Base-by-base conservation (phyloP, 1,140 invertebrate species). In the Aphidius ervi region DNA sequence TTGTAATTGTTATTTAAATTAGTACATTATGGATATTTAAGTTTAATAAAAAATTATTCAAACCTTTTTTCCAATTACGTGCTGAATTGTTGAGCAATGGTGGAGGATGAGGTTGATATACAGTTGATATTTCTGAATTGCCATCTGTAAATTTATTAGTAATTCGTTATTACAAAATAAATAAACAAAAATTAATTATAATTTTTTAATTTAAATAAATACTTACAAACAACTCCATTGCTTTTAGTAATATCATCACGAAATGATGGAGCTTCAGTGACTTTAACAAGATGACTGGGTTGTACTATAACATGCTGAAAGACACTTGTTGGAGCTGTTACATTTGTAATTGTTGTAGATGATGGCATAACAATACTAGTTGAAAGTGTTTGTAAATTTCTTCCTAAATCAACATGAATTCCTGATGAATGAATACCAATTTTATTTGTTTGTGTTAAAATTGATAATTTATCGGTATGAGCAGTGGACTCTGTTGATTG, bases 221-320 rank as follows among this genome's bases (percentile, higher is more conserved):
- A 81, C 80, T 78, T 75, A 77, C 72, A 75, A 60, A 74, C 62
- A 49, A 74, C 69, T 70, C 74, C 72, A 58, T 75, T 75, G 66
- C 74, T 74, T 69, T 76, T 77, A 59, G 67, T 59, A 65, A 66
- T 72, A 61, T 75, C 74, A 63, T 74, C 73, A 43, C 75, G 63
- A n/a, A 61, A 43, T 55, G 69, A 65, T 59, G 75, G 70, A 16
- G 62, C 59, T 64, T 79, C 77, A 58, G 72, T 77, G 45, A 90
- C 83, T 31, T 87, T 87, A 57, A 90, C 74, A 52, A 90, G 73
- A 71, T 90, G 86, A 65, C 83, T 89, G 7, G 88, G 87, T 63
- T 87, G 84, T 48, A 89, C 87, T 67, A 89, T 89, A 23, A 90
- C 87, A 49, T 87, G 85, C 68, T 86, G 84, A 74, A 86, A 84